Base-by-base conservation (phyloP, 2,888 invertebrate species). In the Brachycybe producta region DNA sequence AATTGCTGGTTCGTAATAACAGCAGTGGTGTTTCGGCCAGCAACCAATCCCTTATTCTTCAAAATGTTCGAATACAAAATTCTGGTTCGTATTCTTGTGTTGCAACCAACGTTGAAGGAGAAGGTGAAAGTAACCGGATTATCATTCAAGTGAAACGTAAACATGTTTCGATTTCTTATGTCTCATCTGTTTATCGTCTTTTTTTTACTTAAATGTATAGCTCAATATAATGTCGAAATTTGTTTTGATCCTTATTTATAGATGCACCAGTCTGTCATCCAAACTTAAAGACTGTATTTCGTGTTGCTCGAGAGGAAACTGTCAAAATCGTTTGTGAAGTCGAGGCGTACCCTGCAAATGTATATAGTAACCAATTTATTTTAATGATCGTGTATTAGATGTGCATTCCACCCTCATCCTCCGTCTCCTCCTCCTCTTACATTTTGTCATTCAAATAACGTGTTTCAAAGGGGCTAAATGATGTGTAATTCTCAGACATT, bases 21-120 rank as follows among this genome's bases (percentile, higher is more conserved):
- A 53, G 53, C 3, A 46, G 51, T 2, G 59, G 61, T 15, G 53
- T 61, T 45, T 58, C 60, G 34, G 54, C 58, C 24, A 57, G 54
- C 38, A 61, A 61, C 49, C 58, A 59, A 46, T 59, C 61, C 1
- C 43, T 61, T 27, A 59, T 58, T 13, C 52, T 61, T 27, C 61
- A 60, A 34, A 58, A 55, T 46, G 58, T 61, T 24, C 50, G 52
- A 17, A 56, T 57, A 8, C 56, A 58, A 36, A 52, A 57, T 38
- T 49, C 60, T 27, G 61, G 61, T 7, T 40, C 36, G 36, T 61
- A 61, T 43, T 58, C 57, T 44, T 61, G 61, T 39, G 45, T 52
- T 3, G 61, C 60, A n/a, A 45, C 52, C 35, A 61, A 61, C 35
- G 39, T 54, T 5, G 59, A 61, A 52, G 61, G 61, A 17, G 56